Evolutionary conservation across 2,888 invertebrate genomes (phyloP).

Genomic region (Tricholauxania praeusta): DNA sequence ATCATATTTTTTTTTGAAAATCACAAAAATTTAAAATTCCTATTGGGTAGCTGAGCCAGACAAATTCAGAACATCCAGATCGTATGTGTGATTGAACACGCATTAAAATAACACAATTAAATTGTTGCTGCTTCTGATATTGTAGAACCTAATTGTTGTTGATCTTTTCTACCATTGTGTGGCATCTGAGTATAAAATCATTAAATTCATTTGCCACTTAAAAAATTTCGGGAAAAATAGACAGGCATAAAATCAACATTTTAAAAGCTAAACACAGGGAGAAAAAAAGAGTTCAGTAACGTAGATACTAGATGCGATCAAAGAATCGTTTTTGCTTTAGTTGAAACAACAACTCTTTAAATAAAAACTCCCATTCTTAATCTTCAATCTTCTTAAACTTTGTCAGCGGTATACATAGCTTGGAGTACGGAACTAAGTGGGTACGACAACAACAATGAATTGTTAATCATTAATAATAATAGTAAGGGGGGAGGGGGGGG

Average conservation of each 20-base stretch:
- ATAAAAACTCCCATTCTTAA: too few species aligned
- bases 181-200: slow-evolving; percentile 9
- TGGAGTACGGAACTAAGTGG: not conserved
- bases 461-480: slow-evolving; percentile 15
- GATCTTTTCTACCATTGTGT: not conserved
- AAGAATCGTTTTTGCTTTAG: not conserved
- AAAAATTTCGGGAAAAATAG: slow-evolving; percentile 5
- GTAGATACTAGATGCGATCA: not conserved
- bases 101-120: slow-evolving; percentile 30
- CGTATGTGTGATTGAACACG: slow-evolving; percentile 33
- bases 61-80: not conserved
- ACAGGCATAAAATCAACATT: slow-evolving; percentile 5
- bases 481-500: too few species aligned
- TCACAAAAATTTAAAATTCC: too few species aligned
- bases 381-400: too few species aligned
- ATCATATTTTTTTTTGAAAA: too few species aligned
- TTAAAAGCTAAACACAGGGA: not conserved
- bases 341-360: too few species aligned
- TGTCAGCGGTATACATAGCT: not conserved
- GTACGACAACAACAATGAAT: not conserved
- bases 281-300: not conserved
- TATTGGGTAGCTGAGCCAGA: too few species aligned
- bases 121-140: not conserved
- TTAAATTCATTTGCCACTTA: slow-evolving; percentile 24
- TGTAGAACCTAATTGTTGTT: not conserved